These are phyloP conservation scores for Phrynocephalus vlangalii DNA, from an alignment of 2,797 vertebrate species.

Conservation along the genomic window DNA sequence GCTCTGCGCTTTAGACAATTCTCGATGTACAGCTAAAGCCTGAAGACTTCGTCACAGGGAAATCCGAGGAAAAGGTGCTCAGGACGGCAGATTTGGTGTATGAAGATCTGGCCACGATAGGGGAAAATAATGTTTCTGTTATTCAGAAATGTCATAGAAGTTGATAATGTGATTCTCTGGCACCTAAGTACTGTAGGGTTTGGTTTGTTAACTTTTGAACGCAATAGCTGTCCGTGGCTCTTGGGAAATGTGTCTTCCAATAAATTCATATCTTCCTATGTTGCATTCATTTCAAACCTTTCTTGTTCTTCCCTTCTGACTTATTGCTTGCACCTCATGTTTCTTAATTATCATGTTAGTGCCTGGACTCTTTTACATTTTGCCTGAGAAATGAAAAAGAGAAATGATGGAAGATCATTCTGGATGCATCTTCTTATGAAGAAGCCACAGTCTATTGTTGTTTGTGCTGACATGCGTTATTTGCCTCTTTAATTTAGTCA, in stretches of 20 bases:
- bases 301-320: constrained; percentile 16
- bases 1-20: background rate
- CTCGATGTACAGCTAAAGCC: background rate
- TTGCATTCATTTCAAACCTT: background rate
- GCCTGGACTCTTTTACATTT: constrained; percentile 22
- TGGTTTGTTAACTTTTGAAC: background rate
- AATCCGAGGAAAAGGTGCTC: background rate
- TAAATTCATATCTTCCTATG: background rate
- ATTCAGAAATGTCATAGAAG: background rate
- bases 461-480: constrained; percentile 1
- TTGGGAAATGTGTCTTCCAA: background rate
- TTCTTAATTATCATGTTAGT: constrained; percentile 7
- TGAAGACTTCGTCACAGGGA: background rate
- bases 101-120: background rate
- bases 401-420: background rate
- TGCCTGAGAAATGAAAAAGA: constrained; percentile 16
- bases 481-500: too few relatives aligned
- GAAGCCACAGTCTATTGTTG: constrained; percentile 20
- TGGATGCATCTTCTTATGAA: constrained; percentile 46
- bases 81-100: background rate
- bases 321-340: background rate
- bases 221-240: background rate
- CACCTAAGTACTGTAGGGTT: background rate
- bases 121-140: background rate
- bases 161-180: background rate